phyloP scores from a whole-genome alignment of 2,888 invertebrate genomes.

The Coenonympha arcania region DNA sequence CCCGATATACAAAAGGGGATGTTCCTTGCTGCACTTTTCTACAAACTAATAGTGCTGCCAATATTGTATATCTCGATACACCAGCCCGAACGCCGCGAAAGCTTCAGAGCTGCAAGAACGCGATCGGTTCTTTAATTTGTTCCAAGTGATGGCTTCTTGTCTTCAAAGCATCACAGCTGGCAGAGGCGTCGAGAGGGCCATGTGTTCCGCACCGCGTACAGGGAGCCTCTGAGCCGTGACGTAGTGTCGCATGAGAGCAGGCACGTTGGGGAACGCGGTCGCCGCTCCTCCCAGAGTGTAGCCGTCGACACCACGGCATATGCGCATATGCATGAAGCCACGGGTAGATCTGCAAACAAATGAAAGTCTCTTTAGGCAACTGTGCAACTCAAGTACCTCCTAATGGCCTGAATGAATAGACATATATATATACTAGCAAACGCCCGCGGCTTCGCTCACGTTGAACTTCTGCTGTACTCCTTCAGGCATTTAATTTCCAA shows the following conservation, averaged over 20 bases:
- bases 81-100: constrained; percentile 12
- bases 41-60: constrained; percentile 4
- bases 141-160: constrained; percentile 8
- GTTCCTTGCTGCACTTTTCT: constrained; percentile 6
- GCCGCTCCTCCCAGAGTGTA: constrained; percentile 95
- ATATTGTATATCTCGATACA: constrained; percentile 2
- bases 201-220: constrained; percentile 95
- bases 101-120: constrained; percentile 10
- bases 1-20: constrained; percentile 1
- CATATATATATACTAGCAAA: no score
- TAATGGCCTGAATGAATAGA: no score
- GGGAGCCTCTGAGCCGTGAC: constrained; percentile 91
- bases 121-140: constrained; percentile 13
- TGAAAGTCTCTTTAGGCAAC: background rate
- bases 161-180: constrained; percentile 84
- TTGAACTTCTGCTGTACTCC: no score
- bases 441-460: no score
- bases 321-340: constrained; percentile 98
- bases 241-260: constrained; percentile 96
- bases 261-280: constrained; percentile 92
- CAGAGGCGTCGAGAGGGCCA: constrained; percentile 94
- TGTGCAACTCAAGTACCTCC: no score
- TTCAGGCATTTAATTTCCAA: no score
- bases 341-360: constrained; percentile 84
- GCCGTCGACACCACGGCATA: constrained; percentile 85